Conservation (phyloP, 2,888 invertebrate species). For the Phengaris arion region DNA sequence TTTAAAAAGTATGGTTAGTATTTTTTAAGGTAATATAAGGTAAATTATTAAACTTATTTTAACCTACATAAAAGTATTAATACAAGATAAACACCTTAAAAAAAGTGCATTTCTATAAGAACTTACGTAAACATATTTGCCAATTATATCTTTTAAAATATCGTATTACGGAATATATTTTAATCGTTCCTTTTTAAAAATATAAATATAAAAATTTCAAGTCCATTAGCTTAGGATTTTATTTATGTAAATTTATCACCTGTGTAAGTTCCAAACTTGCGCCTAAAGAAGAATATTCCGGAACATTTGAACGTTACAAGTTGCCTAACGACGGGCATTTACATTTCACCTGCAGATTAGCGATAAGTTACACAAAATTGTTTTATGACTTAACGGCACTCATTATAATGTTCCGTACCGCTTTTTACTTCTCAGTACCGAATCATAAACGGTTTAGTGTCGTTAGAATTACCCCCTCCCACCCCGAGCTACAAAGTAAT, state of each 20-base stretch:
- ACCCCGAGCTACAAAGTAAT: conserved; percentile 71
- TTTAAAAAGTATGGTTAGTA: no score
- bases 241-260: conserved; percentile 21
- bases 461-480: conserved; percentile 70
- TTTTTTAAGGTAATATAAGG: no score
- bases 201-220: background rate
- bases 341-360: conserved; percentile 10
- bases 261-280: conserved; percentile 13
- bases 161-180: background rate
- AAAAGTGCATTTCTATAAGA: no score
- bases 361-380: conserved; percentile 33
- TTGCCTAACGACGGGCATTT: conserved; percentile 13
- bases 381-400: conserved; percentile 36
- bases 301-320: conserved; percentile 12
- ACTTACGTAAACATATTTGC: no score
- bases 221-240: conserved; percentile 17
- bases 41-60: no score
- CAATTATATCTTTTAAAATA: no score
- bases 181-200: background rate
- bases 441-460: conserved; percentile 74
- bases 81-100: no score
- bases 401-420: conserved; percentile 44
- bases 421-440: conserved; percentile 70
- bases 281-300: conserved; percentile 6
- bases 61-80: no score